Base-by-base conservation (phyloP, 2,113 vertebrate genomes). In the Pelecanus crispus region DNA sequence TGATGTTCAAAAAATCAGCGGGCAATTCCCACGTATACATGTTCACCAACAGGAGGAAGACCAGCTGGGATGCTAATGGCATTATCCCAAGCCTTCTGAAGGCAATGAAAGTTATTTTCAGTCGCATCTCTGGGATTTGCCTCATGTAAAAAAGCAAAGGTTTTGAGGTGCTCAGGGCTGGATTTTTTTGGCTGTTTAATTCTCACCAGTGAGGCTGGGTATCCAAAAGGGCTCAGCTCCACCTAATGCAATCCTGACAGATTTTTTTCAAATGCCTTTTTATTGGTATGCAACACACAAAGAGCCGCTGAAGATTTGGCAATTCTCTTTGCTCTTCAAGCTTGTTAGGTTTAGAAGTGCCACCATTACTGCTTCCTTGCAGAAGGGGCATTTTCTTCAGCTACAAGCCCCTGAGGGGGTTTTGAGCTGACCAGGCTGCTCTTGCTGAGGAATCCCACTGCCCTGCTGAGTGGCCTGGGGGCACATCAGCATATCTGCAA, bases 11-110 rank as follows among this genome's bases (percentile, higher is more conserved):
- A 73, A 68, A 83, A n/a, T 66, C 67, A 75, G 40, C 0, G 1
- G 81, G 81, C 61, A 88, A 95, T 91, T 92, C 86, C 95, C 86
- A 87, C 4, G 1, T 47, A 81, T n/a, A 45, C 1, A 0, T 22
- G 38, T 61, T 95, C 81, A 38, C 40, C 11, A 8, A 19, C 11
- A 63, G 70, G 84, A 95, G 50, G 36, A 90, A 82, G 66, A 91
- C 61, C 83, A 93, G 77, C 86, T 87, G 70, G 83, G 94, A 65
- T 90, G 74, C 78, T 91, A 63, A 78, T 63, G 88, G 80, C 91
- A 93, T 96, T 94, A 96, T 78, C 90, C 52, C 21, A 81, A 28
- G 31, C 58, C 53, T 92, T 93, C 61, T 85, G 66, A 94, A 87
- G 36, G 45, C 73, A 96, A 58, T 15, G 11, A 10, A 81, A 65